Conservation (phyloP, 2,797 vertebrate genomes). For the Dicrostonyx torquatus region DNA sequence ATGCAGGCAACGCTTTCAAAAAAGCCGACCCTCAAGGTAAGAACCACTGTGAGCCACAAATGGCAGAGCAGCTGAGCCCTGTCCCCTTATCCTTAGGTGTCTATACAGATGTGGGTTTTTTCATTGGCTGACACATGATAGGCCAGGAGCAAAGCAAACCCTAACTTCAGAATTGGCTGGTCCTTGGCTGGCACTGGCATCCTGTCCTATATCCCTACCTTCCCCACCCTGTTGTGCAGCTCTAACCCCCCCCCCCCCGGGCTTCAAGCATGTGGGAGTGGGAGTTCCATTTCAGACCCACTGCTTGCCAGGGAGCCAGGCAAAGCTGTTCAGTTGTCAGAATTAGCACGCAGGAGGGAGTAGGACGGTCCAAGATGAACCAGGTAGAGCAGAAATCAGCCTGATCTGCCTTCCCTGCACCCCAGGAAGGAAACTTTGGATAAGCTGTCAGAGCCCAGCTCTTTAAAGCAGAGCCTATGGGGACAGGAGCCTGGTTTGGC, state of each 20-base stretch:
- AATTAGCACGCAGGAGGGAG: slow-evolving; percentile 45
- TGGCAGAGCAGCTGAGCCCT: not conserved
- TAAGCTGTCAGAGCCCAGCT: not conserved
- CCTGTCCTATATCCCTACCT: not conserved
- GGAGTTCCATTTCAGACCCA: slow-evolving; percentile 69
- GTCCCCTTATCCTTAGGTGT: not conserved
- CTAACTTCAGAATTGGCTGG: slow-evolving; percentile 8
- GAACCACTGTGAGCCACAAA: not conserved
- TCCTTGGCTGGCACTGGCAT: not conserved
- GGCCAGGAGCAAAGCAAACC: not conserved
- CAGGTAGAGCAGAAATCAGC: slow-evolving; percentile 37
- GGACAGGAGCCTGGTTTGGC: not conserved
- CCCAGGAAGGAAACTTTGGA: not conserved
- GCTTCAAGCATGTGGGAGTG: slow-evolving; percentile 73
- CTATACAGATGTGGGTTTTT: fast-evolving
- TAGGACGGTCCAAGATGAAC: not conserved
- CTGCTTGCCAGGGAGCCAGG: slow-evolving; percentile 45
- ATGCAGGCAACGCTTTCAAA: slow-evolving; percentile 96
- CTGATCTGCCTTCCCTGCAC: slow-evolving; percentile 50
- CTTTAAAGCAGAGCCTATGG: not conserved
- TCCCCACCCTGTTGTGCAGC: not conserved
- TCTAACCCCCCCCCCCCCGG: not conserved
- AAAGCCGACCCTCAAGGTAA: slow-evolving; percentile 96
- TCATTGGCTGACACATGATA: not conserved
- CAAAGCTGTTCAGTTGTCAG: slow-evolving; percentile 76